These are phyloP conservation scores for Nothoprocta perdicaria DNA, from an alignment of 2,113 vertebrate genomes.

Conservation along the genomic window DNA sequence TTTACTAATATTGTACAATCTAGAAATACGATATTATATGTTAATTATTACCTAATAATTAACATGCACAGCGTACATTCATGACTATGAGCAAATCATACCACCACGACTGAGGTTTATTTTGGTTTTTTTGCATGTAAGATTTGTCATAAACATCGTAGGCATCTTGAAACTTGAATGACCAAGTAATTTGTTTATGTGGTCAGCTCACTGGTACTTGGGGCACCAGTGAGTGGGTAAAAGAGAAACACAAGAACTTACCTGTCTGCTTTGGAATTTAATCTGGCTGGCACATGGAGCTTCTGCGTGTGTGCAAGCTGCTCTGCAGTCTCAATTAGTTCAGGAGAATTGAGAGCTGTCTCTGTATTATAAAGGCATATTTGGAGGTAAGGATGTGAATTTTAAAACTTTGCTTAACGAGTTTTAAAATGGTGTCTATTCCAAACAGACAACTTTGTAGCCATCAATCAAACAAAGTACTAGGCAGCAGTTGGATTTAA, in stretches of 20 bases:
- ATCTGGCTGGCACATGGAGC: not conserved
- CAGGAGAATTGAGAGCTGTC: not conserved
- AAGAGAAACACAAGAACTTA: not conserved
- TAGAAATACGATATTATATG: not conserved
- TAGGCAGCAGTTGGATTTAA: not conserved
- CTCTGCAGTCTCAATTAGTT: not conserved
- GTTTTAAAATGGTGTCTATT: not conserved
- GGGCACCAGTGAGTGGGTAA: not conserved
- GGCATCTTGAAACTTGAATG: not conserved
- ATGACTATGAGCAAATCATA: not conserved
- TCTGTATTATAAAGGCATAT: not conserved
- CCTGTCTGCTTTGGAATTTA: not conserved
- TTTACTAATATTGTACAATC: not conserved
- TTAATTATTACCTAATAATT: not conserved
- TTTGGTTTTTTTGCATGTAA: not conserved
- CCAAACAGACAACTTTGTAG: not conserved
- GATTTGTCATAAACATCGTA: accelerated
- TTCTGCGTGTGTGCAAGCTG: not conserved
- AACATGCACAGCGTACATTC: not conserved
- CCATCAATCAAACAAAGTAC: not conserved
- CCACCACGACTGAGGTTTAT: not conserved
- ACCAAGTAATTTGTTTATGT: not conserved
- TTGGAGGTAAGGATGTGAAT: not conserved
- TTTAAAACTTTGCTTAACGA: not conserved
- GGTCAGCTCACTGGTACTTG: not conserved